These are phyloP conservation scores for Bugula neritina DNA, from an alignment of 2,888 invertebrate genomes.

Conservation along the genomic window DNA sequence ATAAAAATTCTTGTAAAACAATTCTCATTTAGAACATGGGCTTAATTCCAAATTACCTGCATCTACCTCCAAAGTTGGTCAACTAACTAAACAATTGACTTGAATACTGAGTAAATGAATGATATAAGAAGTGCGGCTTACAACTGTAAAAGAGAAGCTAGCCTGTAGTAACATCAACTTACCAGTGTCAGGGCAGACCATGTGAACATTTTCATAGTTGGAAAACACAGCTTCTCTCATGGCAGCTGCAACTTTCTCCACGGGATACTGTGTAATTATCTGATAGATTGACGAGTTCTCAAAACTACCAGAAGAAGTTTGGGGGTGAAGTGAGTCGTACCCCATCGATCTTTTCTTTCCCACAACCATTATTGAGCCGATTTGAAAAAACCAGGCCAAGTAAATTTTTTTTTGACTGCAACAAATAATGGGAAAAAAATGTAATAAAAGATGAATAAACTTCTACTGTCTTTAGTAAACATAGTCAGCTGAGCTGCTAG, in stretches of 20 bases:
- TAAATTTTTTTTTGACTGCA: neutral
- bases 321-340: neutral
- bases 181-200: constrained; percentile 6
- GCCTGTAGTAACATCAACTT: neutral
- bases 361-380: neutral
- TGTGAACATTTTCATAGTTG: constrained; percentile 16
- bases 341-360: neutral
- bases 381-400: neutral
- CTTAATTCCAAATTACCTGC: too few relatives aligned
- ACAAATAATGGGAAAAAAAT: too few relatives aligned
- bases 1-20: too few relatives aligned
- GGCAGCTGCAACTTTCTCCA: constrained; percentile 6
- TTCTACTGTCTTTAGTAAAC: too few relatives aligned
- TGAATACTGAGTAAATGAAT: too few relatives aligned
- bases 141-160: too few relatives aligned
- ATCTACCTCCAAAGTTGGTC: too few relatives aligned
- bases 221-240: constrained; percentile 12
- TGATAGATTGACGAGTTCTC: neutral
- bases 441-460: too few relatives aligned
- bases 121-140: too few relatives aligned
- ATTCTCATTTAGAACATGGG: too few relatives aligned
- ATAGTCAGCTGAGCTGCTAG: too few relatives aligned
- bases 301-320: neutral
- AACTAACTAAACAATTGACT: too few relatives aligned
- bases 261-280: neutral